Evolutionary conservation across 37 sponge, comb jelly and placozoan genomes (phyloP).

Genomic region (Cladorhizidae sp.): DNA sequence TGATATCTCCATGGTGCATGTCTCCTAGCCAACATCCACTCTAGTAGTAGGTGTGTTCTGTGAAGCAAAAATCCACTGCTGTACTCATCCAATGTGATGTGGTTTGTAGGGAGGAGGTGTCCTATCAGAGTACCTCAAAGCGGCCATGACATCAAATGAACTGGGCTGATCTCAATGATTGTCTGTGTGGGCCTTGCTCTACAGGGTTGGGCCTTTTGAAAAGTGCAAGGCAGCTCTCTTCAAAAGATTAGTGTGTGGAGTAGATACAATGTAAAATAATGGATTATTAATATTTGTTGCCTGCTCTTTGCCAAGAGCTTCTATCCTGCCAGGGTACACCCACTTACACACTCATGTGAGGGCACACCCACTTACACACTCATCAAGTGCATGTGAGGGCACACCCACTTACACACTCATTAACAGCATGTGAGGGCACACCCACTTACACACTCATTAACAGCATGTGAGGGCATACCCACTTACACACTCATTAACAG

Average conservation of each 20-base stretch:
- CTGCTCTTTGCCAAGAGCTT: neutral
- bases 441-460: conserved; percentile 23
- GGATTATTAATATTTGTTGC: neutral
- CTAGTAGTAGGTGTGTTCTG: no score
- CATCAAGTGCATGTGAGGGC: conserved; percentile 23
- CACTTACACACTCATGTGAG: no score
- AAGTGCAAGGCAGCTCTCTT: neutral
- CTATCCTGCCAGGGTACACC: no score
- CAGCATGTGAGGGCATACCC: conserved; percentile 8
- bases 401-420: conserved; percentile 20
- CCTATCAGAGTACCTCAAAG: neutral
- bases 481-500: conserved; percentile 25
- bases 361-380: conserved; percentile 11
- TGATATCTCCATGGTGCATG: no score
- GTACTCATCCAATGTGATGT: conserved; percentile 16
- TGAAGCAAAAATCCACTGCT: neutral
- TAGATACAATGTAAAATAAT: neutral
- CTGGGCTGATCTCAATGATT: neutral
- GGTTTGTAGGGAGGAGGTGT: conserved; percentile 12
- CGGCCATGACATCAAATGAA: conserved; percentile 1
- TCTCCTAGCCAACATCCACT: no score
- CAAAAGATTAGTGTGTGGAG: neutral
- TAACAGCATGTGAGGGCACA: conserved; percentile 17
- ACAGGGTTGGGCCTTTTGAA: neutral
- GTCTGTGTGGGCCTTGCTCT: neutral